Conservation (phyloP, 2,888 invertebrate species). For the Dasysyrphus albostriatus region DNA sequence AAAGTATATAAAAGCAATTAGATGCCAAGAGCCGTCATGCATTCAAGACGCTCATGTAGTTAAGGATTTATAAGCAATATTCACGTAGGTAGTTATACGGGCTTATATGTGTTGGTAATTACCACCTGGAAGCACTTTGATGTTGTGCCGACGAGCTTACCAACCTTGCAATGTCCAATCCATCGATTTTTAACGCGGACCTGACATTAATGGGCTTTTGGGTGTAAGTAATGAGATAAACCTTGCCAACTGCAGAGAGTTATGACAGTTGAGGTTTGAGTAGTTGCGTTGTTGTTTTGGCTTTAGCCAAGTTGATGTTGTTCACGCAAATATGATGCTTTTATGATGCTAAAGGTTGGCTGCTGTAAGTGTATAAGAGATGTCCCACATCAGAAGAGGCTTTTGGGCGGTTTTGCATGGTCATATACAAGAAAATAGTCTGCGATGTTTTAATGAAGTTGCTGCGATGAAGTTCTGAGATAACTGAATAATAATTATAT, state of each 20-base stretch:
- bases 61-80: slow-evolving; percentile 57
- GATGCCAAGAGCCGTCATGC: slow-evolving; percentile 68
- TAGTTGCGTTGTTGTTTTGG: slow-evolving; percentile 20
- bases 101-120: slow-evolving; percentile 58
- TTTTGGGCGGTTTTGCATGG: background rate
- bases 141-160: slow-evolving; percentile 79
- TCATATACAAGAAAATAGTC: background rate
- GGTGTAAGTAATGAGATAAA: slow-evolving; percentile 81
- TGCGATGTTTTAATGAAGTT: slow-evolving; percentile 5
- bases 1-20: slow-evolving; percentile 71
- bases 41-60: slow-evolving; percentile 57
- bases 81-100: slow-evolving; percentile 11
- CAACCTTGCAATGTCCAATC: slow-evolving; percentile 81
- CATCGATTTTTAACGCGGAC: slow-evolving; percentile 83
- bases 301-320: slow-evolving; percentile 1
- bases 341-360: slow-evolving; percentile 55
- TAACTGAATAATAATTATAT: background rate
- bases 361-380: slow-evolving; percentile 17
- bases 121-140: slow-evolving; percentile 79
- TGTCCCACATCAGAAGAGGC: slow-evolving; percentile 40
- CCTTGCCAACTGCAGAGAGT: slow-evolving; percentile 76
- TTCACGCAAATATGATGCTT: slow-evolving; percentile 35
- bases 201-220: slow-evolving; percentile 82
- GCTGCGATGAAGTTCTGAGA: background rate
- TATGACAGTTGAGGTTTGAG: slow-evolving; percentile 67